A percentile compares a stretch with the other conserved stretches of the same genome.
Evolutionary conservation across 1,140 invertebrate species (phyloP).

Genomic region (Hesperophylax magnus): DNA sequence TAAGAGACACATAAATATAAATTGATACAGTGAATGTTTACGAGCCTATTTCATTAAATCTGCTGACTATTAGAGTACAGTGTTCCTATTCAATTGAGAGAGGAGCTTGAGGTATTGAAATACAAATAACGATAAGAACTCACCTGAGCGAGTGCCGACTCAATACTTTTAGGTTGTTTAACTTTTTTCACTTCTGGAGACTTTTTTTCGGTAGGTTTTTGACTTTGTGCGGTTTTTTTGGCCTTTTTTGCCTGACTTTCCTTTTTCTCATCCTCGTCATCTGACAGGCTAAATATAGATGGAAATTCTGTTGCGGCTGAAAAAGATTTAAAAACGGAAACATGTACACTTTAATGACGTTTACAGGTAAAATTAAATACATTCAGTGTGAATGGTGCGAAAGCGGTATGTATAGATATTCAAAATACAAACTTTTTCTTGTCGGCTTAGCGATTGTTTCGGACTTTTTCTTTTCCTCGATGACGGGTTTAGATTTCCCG

Average conservation of each 20-base stretch:
- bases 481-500: constrained; percentile 72
- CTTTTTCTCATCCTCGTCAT: constrained; percentile 57
- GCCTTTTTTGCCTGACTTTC: constrained; percentile 67
- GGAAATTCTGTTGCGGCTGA: constrained; percentile 19
- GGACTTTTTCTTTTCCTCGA: constrained; percentile 73
- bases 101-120: no score
- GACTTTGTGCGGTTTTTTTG: constrained; percentile 66
- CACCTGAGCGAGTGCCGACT: constrained; percentile 76
- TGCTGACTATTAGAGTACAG: no score
- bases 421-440: constrained; percentile 40
- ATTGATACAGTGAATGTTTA: no score
- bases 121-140: constrained; percentile 37
- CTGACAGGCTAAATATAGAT: constrained; percentile 28
- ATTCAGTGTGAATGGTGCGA: no score
- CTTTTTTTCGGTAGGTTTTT: constrained; percentile 69
- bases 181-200: constrained; percentile 69
- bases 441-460: constrained; percentile 66
- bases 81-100: no score
- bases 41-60: no score
- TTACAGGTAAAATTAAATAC: no score
- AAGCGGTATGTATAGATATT: neutral
- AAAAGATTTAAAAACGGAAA: constrained; percentile 60
- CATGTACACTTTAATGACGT: constrained; percentile 43
- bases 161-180: constrained; percentile 77
- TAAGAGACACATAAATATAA: no score